Conservation (phyloP, 1,140 invertebrate species). For the Pantala flavescens region DNA sequence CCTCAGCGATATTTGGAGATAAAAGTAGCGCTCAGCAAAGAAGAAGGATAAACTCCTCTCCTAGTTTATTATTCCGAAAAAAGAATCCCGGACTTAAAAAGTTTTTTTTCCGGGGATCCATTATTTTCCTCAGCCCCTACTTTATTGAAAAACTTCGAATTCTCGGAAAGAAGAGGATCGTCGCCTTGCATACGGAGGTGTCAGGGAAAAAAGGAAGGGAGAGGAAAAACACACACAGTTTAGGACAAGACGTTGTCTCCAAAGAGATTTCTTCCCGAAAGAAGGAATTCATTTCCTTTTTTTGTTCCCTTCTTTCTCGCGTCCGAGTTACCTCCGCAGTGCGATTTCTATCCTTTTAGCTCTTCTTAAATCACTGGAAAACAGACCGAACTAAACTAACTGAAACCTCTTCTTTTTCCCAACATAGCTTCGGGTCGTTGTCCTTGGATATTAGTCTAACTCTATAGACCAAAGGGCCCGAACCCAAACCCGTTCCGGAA, state of each 20-base stretch:
- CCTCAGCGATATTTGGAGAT: neutral
- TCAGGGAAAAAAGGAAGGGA: neutral
- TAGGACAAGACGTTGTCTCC: neutral
- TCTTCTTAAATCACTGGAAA: too few species aligned
- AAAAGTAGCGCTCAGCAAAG: neutral
- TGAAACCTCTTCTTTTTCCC: too few species aligned
- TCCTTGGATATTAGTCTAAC: too few species aligned
- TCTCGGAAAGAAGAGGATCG: neutral
- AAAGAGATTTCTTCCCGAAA: neutral
- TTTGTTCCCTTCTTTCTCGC: neutral
- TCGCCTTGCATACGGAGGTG: constrained; percentile 2
- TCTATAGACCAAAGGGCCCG: too few species aligned
- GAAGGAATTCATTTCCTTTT: neutral
- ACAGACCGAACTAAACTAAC: too few species aligned
- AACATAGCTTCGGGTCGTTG: too few species aligned
- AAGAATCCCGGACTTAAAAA: neutral
- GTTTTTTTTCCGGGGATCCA: neutral
- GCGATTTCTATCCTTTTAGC: neutral
- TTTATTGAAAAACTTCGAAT: constrained; percentile 10
- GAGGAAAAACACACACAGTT: neutral
- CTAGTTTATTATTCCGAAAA: constrained; percentile 5
- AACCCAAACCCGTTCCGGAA: too few species aligned
- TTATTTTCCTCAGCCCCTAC: neutral
- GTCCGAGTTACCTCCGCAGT: neutral
- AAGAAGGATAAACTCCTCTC: neutral